Base-by-base conservation (phyloP, 1,140 invertebrate species). In the Drosophila nigromelanica region DNA sequence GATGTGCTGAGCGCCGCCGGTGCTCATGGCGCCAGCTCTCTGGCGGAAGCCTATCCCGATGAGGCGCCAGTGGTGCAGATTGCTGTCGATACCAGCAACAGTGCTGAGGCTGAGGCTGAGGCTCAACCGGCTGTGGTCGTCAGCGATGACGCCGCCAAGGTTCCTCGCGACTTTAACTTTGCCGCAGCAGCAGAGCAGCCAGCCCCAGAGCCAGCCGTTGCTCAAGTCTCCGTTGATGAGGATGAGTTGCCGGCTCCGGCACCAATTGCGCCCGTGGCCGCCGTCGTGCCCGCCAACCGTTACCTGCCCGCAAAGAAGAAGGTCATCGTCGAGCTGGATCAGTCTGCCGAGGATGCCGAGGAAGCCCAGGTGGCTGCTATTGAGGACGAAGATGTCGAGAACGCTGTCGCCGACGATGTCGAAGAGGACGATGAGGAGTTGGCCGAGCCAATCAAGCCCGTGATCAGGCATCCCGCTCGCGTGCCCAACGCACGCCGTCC, bases 261-360 rank as follows among this genome's bases (percentile, higher is more conserved):
- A 21, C 80, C 79, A 5, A 73, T 80, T 56, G 82, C 80, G n/a
- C 78, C 85, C 4, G 73, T 80, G 11, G 87, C 63, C 21, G 30
- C 78, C 5, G 61, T 86, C n/a, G 76, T 78, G 55, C 90, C 90
- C n/a, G 80, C 61, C 50, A 92, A 73, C 43, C 79, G 75, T 79
- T 91, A 90, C 64, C 78, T 90, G 61, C 91, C 91, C 58, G 79
- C 89, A 72, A 86, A 87, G 56, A 92, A 92, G 80, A 92, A 92
- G 77, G 87, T 90, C 39, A 80, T 78, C 56, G 86, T 91, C 39
- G 87, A 92, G 76, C 73, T 92, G 30, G 91, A 92, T 21, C 86
- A 89, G 64, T 85, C 91, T 12, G 76, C 82, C 55, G 87, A 85
- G 14, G 90, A 93, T 40, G 92, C 92, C 4, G 92, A 93, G 18